Conservation (phyloP, 2,888 invertebrate species). For the Acrobasis suavella region DNA sequence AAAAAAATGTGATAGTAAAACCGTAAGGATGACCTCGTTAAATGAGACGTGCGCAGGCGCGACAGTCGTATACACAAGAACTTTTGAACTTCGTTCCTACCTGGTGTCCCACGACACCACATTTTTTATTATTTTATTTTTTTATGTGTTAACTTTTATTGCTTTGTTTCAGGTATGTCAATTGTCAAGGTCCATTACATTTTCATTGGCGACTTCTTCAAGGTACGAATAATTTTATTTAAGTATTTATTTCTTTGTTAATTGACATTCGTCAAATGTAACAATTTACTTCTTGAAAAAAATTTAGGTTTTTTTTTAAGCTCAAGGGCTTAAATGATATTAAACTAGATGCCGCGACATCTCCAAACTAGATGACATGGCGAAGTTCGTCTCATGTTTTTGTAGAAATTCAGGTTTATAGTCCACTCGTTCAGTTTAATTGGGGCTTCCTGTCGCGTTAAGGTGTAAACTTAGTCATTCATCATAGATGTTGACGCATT, state of each 20-base stretch:
- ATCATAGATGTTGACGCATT: slow-evolving; percentile 59
- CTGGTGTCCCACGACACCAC: too few species aligned
- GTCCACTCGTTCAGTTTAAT: slow-evolving; percentile 56
- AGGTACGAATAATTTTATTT: slow-evolving; percentile 9
- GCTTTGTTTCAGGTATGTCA: slow-evolving; percentile 17
- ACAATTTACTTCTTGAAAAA: too few species aligned
- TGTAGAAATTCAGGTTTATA: slow-evolving; percentile 54
- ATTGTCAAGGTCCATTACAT: not conserved
- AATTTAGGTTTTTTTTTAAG: too few species aligned
- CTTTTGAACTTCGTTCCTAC: too few species aligned
- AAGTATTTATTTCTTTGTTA: too few species aligned
- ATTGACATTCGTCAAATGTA: too few species aligned
- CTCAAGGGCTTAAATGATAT: too few species aligned
- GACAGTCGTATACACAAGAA: too few species aligned
- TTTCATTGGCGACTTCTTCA: slow-evolving; percentile 13
- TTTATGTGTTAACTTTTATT: not conserved
- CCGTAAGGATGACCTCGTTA: too few species aligned
- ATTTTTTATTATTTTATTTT: not conserved
- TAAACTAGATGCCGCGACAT: too few species aligned
- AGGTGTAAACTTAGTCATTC: slow-evolving; percentile 55
- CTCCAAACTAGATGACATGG: slow-evolving; percentile 34
- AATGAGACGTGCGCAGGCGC: too few species aligned
- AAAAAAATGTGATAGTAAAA: too few species aligned
- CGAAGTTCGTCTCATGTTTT: slow-evolving; percentile 36
- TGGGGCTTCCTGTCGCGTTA: slow-evolving; percentile 54